These are phyloP conservation scores for Poeciliopsis presidionis DNA, from an alignment of 2,797 vertebrate genomes.

Conservation along the genomic window DNA sequence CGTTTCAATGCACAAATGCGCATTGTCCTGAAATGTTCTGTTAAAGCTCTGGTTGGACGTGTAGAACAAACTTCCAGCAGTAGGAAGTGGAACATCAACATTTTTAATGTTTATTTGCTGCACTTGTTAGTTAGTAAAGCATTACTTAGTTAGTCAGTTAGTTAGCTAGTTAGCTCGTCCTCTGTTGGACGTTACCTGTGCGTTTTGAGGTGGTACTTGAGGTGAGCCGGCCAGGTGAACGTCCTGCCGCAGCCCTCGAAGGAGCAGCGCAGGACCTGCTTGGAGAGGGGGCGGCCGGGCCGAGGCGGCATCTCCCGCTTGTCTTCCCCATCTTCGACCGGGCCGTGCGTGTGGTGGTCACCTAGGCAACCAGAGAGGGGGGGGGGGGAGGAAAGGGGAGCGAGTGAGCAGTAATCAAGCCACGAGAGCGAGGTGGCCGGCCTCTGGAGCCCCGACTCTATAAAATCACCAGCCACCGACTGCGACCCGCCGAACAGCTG, in stretches of 20 bases:
- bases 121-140: too few relatives aligned
- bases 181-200: constrained; percentile 84
- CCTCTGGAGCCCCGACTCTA: constrained; percentile 43
- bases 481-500: constrained; percentile 45
- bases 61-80: too few relatives aligned
- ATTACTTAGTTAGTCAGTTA: too few relatives aligned
- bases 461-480: constrained; percentile 47
- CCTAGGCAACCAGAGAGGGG: constrained; percentile 76
- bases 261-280: constrained; percentile 93
- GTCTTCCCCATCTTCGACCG: constrained; percentile 82
- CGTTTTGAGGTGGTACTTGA: constrained; percentile 98
- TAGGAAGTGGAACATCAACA: not conserved
- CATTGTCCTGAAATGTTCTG: not conserved
- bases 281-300: constrained; percentile 79
- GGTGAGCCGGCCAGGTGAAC: constrained; percentile 96
- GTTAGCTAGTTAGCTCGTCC: not conserved
- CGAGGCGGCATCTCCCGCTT: constrained; percentile 82
- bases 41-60: not conserved
- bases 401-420: constrained; percentile 28
- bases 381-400: constrained; percentile 29
- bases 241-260: constrained; percentile 95
- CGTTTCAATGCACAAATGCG: not conserved
- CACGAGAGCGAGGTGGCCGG: constrained; percentile 35
- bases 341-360: constrained; percentile 89
- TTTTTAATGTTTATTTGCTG: too few relatives aligned